A percentile compares a stretch with the other conserved stretches of the same genome.
phyloP scores from a whole-genome alignment of 2,113 vertebrate species.

The Austrofundulus limnaeus region DNA sequence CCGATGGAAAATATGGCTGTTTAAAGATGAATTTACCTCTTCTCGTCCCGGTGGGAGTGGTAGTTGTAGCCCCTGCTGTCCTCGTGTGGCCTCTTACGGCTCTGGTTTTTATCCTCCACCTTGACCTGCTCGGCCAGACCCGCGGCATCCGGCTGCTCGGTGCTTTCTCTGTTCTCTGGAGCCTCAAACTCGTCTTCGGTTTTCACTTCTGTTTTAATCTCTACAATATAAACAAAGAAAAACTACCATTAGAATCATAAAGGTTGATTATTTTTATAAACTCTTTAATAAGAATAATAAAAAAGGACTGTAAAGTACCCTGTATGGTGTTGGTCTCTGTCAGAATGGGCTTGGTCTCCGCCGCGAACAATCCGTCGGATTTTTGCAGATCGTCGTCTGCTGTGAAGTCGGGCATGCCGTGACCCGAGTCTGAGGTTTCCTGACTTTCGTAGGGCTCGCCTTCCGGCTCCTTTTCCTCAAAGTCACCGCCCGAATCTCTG shows the following conservation, averaged over 20 bases:
- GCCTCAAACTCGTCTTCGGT: slow-evolving; percentile 62
- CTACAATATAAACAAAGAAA: slow-evolving; percentile 29
- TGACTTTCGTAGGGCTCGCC: slow-evolving; percentile 49
- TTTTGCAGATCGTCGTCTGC: slow-evolving; percentile 59
- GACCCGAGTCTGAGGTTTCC: slow-evolving; percentile 27
- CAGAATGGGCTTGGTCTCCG: slow-evolving; percentile 27
- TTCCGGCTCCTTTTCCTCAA: slow-evolving; percentile 61
- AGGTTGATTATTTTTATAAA: too few species aligned
- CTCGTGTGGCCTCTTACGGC: slow-evolving; percentile 84
- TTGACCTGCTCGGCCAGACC: slow-evolving; percentile 55
- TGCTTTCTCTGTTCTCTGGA: slow-evolving; percentile 30
- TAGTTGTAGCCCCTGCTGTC: slow-evolving; percentile 82
- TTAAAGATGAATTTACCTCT: slow-evolving; percentile 71
- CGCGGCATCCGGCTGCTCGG: slow-evolving; percentile 23
- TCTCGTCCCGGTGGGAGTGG: slow-evolving; percentile 87
- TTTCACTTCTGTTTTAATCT: slow-evolving; percentile 63
- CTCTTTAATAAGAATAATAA: too few species aligned
- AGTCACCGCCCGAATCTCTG: slow-evolving; percentile 68
- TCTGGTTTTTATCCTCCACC: slow-evolving; percentile 55
- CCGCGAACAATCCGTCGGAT: slow-evolving; percentile 28
- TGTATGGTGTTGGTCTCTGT: slow-evolving; percentile 22
- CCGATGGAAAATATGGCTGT: not conserved
- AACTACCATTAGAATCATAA: too few species aligned
- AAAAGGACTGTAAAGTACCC: too few species aligned
- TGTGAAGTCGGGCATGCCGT: slow-evolving; percentile 57